Base-by-base conservation (phyloP, 2,797 vertebrate species). In the Buceros bicornis region DNA sequence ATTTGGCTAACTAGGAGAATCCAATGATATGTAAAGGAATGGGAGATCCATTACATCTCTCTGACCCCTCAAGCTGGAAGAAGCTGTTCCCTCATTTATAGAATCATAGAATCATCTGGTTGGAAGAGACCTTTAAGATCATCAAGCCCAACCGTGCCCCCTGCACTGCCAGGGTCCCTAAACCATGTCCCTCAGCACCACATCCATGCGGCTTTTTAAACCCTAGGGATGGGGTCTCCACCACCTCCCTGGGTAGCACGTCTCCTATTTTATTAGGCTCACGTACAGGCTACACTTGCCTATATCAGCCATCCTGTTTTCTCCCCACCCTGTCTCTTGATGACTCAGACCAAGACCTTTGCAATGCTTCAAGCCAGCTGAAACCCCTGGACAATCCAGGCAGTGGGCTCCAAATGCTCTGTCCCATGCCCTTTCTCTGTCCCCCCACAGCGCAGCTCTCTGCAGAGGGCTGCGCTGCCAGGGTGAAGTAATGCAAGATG, bases 301-400 rank as follows among this genome's bases (percentile, higher is more conserved):
- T 70, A 5, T 97, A 93, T 82, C 67, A 80, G 89, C 97, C 97
- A 74, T 97, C 97, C 97, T 82, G 58, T 89, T 96, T 97, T 97
- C 77, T 96, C 95, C 95, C 95, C 97, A 79, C 2, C 1, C 33
- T 56, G 5, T 53, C 54, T 92, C 21, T 28, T 77, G 53, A 45
- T 3, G 4, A 50, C 81, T 93, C 87, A 82, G 64, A 92, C 48
- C 48, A 51, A 76, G 58, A 88, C 83, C 76, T 91, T 76, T 90
- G 79, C 71, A 57, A 26, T 57, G 29, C 47, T 58, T 79, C 35
- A 57, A 81, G 58, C 64, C 83, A 87, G 37, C 51, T 64, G 89
- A 95, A 89, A 78, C 69, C 61, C 90, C 65, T 20, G 33, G 48
- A 65, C 7, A 29, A 89, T 56, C 65, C 70, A 93, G 47, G 21